Base-by-base conservation (phyloP, 2,888 invertebrate genomes). In the Monopis laevigella region DNA sequence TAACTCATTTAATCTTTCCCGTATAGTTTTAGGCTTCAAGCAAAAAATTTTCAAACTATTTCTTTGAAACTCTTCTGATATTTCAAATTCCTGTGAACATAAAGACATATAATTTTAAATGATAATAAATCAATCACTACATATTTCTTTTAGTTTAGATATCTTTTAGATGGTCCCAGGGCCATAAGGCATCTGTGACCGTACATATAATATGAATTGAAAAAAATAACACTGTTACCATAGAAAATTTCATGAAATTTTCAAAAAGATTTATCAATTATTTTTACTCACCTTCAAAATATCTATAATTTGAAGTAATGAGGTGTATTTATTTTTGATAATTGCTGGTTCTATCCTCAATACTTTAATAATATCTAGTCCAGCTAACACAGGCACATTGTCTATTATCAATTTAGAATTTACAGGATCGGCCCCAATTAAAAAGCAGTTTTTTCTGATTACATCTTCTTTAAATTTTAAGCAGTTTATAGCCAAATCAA, bases 341-440 rank as follows among this genome's bases (percentile, higher is more conserved):
- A 90, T 80, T 47, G 85, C 86, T 8, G 90, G 90, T 51, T 84
- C 81, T 13, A 58, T 59, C 51, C 59, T 69, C 24, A 87, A 73
- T 21, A 82, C 81, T 10, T 81, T 72, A 42, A 67, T 65, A 35
- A 88, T 80, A 48, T 86, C 78, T 2, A 83, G 52, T 0, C 84
- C 86, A 39, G 80, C 83, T 24, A 88, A 58, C 1, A 62, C 64
- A 1, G 68, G 61, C 30, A 88, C 81, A 54, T 83, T 77, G 4
- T 68, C 59, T 2, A 89, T 51, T 27, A 88, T 82, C 10, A 80
- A 65, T 43, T 68, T 69, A 0, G 86, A 72, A 49, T 87, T 84
- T 1, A 82, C 59, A 0, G 87, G 86, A 55, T 86, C 84, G 1
- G 72, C 69, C n/a, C 5, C 6, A 34, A 88, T 60, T 2, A 90